Evolutionary conservation across 2,888 invertebrate genomes (phyloP), one percentile per base, ranked within the genome.

Genomic region (Ellobium chinense): DNA sequence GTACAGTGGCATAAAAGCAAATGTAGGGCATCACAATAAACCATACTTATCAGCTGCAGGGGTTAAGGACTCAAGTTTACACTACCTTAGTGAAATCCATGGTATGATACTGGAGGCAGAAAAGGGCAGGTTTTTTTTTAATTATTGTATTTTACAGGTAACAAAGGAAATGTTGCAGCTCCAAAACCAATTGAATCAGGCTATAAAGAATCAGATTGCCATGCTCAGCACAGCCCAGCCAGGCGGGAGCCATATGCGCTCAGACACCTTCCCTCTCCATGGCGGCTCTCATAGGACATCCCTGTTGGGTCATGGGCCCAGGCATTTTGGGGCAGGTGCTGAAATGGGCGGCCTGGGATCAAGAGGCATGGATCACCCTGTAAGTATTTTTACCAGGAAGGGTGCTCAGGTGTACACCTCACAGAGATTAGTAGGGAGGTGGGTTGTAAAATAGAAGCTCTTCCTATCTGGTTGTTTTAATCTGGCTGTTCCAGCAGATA

Each of bases 121-220:
- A n/a, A n/a, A n/a, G n/a, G n/a, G n/a, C n/a, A 9, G 18, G 46
- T 46, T 9, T 46, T 12, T 9, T 46, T 46, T 39, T 1, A 9
- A 54, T 27, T 69, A 29, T 54, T 69, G 27, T 66, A 36, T 65
- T 58, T 3, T 54, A 34, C 21, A 80, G 80, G 73, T 75, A 24
- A 80, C 80, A 3, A 80, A 80, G 36, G 80, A 80, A 68, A 80
- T 80, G 80, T 46, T 80, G 5, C 80, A 80, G 46, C 75, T 80
- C 31, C 80, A 80, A 37, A 69, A 80, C 46, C 80, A 80, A 56
- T 39, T 80, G 46, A 80, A 80, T 46, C 75, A 80, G 54, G 80
- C 80, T 29, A 80, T 80, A 21, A 80, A 80, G 34, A 80, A 80
- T 62, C 80, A 80, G 73, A 74, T 80, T 54, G 80, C 80, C 14